Base-by-base conservation (phyloP, 1,140 invertebrate species). In the Solenopsis fugax region DNA sequence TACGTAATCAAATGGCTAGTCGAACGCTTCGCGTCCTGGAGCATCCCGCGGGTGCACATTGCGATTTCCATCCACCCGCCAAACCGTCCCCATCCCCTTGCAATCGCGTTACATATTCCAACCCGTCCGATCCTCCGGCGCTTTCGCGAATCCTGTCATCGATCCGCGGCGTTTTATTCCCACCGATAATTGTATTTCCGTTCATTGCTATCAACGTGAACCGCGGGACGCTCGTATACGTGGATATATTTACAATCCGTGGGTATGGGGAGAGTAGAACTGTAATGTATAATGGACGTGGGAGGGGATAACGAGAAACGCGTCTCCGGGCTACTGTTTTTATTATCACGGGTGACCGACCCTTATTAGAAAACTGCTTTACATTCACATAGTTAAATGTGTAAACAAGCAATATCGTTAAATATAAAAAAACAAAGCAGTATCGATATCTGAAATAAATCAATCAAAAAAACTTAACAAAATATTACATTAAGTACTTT, bases 1-100 rank as follows among this genome's bases (percentile, higher is more conserved):
- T 92, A 90, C 89, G 86, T 93, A 93, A 93, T 93, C 92, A 92
- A 93, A 93, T 91, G 87, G 80, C 89, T 86, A 89, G 85, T 87
- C 88, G 77, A 89, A 87, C 87, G 85, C 64, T 80, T 64, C 75
- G 75, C 88, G 77, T 89, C 69, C 87, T 71, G 87, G 87, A 80
- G 75, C 82, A 75, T 89, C 88, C 87, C 88, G 87, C 87, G 87
- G 75, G 88, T 54, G 87, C 88, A 89, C 87, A 86, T 89, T 81
- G 87, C 88, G 87, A 89, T 89, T 87, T 89, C 85, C 85, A 60
- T 85, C 77, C 69, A 69, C 29, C 67, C 69, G 65, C 80, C 88
- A 56, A 52, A 76, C 73, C 82, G 16, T 75, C 21, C 64, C 41
- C 71, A 16, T 65, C 54, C 85, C 10, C 45, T 37, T 52, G 87